These are phyloP conservation scores for Geophilus truncorum DNA, from an alignment of 2,888 invertebrate genomes.

Conservation along the genomic window DNA sequence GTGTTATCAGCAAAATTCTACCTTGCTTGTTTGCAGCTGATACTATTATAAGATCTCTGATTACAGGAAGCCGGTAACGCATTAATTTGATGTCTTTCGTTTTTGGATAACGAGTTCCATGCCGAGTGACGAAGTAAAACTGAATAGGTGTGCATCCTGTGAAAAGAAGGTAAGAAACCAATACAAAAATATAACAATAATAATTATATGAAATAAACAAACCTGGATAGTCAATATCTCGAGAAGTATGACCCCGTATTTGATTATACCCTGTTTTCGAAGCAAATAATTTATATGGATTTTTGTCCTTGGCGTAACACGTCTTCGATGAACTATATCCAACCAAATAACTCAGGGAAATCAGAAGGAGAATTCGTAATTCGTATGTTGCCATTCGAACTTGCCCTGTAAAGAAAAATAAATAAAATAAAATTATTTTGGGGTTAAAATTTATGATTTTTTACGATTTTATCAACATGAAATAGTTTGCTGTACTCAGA, in stretches of 20 bases:
- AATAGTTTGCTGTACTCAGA: too few relatives aligned
- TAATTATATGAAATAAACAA: too few relatives aligned
- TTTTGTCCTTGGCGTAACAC: background rate
- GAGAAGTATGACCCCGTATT: background rate
- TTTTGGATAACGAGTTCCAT: slow-evolving; percentile 5
- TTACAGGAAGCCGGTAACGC: background rate
- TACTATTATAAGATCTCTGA: background rate
- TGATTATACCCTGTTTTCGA: background rate
- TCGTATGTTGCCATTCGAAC: background rate
- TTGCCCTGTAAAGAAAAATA: background rate
- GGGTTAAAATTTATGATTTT: background rate
- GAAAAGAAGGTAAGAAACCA: too few relatives aligned
- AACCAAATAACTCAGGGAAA: background rate
- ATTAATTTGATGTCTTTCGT: background rate
- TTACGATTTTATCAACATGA: background rate
- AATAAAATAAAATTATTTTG: background rate
- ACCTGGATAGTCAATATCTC: background rate
- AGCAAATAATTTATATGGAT: background rate
- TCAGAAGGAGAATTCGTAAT: background rate
- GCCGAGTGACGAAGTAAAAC: background rate
- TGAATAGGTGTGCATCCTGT: background rate
- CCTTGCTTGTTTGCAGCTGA: background rate
- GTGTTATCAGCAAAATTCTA: background rate
- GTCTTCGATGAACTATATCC: background rate
- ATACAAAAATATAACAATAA: too few relatives aligned